Conservation (phyloP, 1,140 invertebrate species). For the Megathymus violae region DNA sequence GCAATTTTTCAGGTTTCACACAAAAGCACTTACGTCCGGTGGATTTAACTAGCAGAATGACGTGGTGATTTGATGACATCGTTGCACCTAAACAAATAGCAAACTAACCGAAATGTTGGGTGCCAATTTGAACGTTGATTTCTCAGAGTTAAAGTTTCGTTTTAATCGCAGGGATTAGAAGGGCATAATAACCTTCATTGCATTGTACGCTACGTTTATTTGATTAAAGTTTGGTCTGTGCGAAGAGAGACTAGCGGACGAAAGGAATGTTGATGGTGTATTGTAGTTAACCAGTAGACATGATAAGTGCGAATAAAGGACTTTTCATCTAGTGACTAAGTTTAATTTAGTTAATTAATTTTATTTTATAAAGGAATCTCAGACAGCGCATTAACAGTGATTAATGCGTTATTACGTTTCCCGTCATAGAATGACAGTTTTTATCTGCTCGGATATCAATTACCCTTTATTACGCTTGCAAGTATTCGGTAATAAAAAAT, state of each 20-base stretch:
- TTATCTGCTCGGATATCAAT: too few relatives aligned
- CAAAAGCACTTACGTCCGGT: conserved; percentile 48
- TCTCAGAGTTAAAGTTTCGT: conserved; percentile 3
- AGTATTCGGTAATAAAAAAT: too few relatives aligned
- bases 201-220: conserved; percentile 38
- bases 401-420: too few relatives aligned
- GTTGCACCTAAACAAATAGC: conserved; percentile 76
- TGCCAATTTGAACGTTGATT: conserved; percentile 37
- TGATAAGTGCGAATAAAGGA: too few relatives aligned
- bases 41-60: conserved; percentile 55
- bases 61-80: conserved; percentile 52
- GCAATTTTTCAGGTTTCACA: conserved; percentile 54
- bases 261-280: background rate
- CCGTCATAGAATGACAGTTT: too few relatives aligned
- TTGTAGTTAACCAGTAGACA: background rate
- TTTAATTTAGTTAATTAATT: too few relatives aligned
- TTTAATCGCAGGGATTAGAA: conserved; percentile 34
- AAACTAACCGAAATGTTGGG: conserved; percentile 16
- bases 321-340: too few relatives aligned
- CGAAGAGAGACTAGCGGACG: conserved; percentile 1
- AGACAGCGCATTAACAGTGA: too few relatives aligned
- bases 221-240: conserved; percentile 33
- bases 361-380: too few relatives aligned
- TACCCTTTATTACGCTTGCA: too few relatives aligned
- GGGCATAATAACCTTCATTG: conserved; percentile 52